Conservation (phyloP, 2,113 vertebrate species). For the Acrocephalus kingi region DNA sequence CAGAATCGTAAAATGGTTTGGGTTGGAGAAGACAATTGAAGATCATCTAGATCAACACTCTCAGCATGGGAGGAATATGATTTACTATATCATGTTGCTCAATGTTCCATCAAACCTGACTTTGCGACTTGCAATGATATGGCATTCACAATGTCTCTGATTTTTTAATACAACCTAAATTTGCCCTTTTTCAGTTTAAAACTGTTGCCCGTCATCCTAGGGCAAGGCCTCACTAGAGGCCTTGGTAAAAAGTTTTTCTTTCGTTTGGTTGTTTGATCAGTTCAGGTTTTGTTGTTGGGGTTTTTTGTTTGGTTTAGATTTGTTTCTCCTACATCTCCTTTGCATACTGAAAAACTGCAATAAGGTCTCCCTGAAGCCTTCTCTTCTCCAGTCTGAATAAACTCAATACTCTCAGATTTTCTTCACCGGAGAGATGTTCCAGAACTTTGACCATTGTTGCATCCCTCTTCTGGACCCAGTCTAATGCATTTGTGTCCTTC, state of each 20-base stretch:
- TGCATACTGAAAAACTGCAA: neutral
- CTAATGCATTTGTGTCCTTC: neutral
- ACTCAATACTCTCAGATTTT: neutral
- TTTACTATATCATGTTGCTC: neutral
- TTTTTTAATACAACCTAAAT: neutral
- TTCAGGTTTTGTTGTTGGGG: neutral
- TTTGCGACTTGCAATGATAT: neutral
- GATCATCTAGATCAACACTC: neutral
- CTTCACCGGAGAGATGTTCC: neutral
- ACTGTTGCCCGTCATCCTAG: neutral
- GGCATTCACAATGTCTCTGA: neutral
- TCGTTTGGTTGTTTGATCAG: neutral
- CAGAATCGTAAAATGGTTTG: neutral
- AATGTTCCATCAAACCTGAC: neutral
- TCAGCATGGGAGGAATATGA: neutral
- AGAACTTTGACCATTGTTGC: neutral
- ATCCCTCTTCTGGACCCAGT: neutral
- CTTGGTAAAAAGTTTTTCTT: neutral
- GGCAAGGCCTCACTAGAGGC: neutral
- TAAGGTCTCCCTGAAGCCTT: rapidly evolving
- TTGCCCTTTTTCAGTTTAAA: neutral
- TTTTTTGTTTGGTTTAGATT: neutral
- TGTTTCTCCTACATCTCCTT: neutral
- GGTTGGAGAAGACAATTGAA: neutral
- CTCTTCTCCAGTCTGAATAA: neutral